Conservation (phyloP, 2,797 vertebrate species). For the Gadopsis marmoratus region DNA sequence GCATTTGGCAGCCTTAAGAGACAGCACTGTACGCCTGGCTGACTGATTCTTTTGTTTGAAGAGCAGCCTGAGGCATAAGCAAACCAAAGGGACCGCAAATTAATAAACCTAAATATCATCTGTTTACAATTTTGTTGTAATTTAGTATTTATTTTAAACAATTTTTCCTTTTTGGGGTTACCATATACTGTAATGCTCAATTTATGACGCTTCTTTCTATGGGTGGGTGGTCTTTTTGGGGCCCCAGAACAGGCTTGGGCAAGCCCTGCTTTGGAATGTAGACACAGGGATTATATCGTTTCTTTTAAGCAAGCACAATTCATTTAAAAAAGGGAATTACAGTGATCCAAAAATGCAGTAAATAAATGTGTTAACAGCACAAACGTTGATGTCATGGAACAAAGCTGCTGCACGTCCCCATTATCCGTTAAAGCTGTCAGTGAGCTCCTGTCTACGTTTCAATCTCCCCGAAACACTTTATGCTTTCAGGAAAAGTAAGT, state of each 20-base stretch:
- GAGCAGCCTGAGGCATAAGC: background rate
- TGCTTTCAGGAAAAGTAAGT: conserved; percentile 6
- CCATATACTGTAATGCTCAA: background rate
- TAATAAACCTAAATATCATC: conserved; percentile 3
- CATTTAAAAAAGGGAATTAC: background rate
- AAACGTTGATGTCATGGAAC: background rate
- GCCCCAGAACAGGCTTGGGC: background rate
- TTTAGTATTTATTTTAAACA: background rate
- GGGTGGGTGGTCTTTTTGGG: no score
- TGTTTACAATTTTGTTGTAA: background rate
- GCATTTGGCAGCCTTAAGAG: conserved; percentile 11
- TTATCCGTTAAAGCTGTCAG: conserved; percentile 27
- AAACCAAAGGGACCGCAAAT: background rate
- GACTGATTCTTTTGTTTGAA: conserved; percentile 27
- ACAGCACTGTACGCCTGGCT: conserved; percentile 26
- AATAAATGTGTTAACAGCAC: background rate
- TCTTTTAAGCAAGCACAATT: no score
- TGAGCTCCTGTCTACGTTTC: conserved; percentile 14
- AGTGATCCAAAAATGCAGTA: background rate
- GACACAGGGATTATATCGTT: background rate
- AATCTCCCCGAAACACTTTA: background rate
- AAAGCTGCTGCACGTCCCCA: background rate
- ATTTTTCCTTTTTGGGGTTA: background rate
- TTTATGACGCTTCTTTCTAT: no score
- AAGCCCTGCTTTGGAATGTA: background rate